Conservation (phyloP, 2,113 vertebrate genomes). For the Agapornis roseicollis region DNA sequence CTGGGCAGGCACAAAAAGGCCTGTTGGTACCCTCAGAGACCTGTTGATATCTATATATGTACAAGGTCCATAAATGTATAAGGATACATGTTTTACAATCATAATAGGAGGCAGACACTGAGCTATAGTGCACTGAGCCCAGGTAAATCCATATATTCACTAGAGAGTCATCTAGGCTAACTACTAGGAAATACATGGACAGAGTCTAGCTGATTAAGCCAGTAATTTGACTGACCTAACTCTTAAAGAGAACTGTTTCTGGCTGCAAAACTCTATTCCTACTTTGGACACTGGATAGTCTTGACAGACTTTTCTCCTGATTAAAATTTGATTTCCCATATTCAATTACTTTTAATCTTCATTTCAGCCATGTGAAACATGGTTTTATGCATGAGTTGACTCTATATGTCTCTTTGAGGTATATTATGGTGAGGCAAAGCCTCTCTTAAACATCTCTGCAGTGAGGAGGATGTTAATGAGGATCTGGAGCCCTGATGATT, state of each 20-base stretch:
- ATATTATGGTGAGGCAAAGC: neutral
- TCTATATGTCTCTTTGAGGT: conserved; percentile 9
- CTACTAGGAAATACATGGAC: neutral
- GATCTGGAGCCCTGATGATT: neutral
- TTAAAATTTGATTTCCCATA: neutral
- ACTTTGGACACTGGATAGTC: neutral
- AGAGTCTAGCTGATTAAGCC: neutral
- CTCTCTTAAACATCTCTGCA: neutral
- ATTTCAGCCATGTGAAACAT: neutral
- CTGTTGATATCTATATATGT: neutral
- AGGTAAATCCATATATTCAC: neutral
- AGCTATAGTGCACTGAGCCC: neutral
- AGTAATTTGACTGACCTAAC: neutral
- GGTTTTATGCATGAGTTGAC: neutral
- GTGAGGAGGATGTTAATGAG: conserved; percentile 13
- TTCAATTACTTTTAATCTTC: neutral
- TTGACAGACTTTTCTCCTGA: neutral
- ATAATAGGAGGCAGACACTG: neutral
- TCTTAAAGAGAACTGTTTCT: neutral
- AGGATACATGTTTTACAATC: neutral
- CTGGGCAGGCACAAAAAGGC: neutral
- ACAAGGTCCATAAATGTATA: neutral
- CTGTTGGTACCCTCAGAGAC: neutral
- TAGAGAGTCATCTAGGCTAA: neutral
- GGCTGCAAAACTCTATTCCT: neutral